phyloP scores from a whole-genome alignment of 2,888 invertebrate species.

The Dorcus hopei region DNA sequence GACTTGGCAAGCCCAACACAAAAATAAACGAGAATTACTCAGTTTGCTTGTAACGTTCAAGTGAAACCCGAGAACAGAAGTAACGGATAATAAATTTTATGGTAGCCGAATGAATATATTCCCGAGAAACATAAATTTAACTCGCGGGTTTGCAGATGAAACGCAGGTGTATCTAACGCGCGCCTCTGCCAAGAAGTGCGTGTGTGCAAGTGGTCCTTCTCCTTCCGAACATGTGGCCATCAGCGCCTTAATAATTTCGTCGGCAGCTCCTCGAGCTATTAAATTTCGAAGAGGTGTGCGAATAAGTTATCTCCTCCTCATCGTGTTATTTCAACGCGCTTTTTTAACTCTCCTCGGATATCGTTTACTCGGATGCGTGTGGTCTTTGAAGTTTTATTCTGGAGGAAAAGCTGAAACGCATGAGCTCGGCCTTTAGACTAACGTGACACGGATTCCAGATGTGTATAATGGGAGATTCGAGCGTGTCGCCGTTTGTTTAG shows the following conservation, averaged over 20 bases:
- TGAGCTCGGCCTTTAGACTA: constrained; percentile 20
- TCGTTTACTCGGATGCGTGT: constrained; percentile 24
- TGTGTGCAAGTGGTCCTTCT: neutral
- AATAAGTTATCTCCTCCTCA: constrained; percentile 13
- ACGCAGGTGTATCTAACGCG: constrained; percentile 14
- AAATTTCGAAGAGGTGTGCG: constrained; percentile 19
- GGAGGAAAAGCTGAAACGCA: constrained; percentile 26
- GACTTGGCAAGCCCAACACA: too few relatives aligned
- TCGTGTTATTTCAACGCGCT: constrained; percentile 3
- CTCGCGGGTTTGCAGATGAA: constrained; percentile 13
- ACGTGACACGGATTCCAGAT: constrained; percentile 24
- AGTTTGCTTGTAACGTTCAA: neutral
- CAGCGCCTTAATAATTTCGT: constrained; percentile 14
- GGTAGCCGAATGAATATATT: constrained; percentile 21
- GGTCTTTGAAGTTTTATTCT: constrained; percentile 26
- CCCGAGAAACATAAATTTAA: constrained; percentile 21
- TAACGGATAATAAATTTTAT: constrained; percentile 21
- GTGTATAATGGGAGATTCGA: constrained; percentile 23
- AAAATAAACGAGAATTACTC: too few relatives aligned
- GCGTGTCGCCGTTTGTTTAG: constrained; percentile 29
- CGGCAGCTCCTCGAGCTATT: constrained; percentile 8
- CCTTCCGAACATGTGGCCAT: constrained; percentile 4
- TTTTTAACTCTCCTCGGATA: constrained; percentile 5
- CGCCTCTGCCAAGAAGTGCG: constrained; percentile 9
- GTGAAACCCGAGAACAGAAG: constrained; percentile 10